Base-by-base conservation (phyloP, 2,888 invertebrate genomes). In the Synergus japonicus region DNA sequence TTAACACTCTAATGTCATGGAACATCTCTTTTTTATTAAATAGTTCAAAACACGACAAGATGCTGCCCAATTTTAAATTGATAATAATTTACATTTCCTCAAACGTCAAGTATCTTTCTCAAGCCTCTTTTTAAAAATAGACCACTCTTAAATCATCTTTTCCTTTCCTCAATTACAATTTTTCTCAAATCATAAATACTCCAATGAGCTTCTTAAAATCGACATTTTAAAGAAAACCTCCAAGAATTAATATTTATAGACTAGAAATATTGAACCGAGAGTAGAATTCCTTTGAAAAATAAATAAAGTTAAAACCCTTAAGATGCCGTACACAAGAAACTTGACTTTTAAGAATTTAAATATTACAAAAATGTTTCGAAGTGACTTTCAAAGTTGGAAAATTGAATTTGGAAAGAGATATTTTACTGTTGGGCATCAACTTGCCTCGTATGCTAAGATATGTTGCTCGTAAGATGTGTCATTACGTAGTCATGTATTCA, bases 391-490 rank as follows among this genome's bases (percentile, higher is more conserved):
- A 49, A 49, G 18, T 29, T 73, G 37, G 37, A 41, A 15, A n/a
- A 37, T 73, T 73, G 41, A 73, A 8, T 46, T 22, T 67, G 22
- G 13, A 46, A 46, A 54, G n/a, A 37, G 37, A 29, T 58, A 58
- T 58, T 58, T 58, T 15, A 78, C 15, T 64, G 82, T 83, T 81
- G 79, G 85, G 85, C 86, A 85, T 85, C 85, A 84, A 85, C 85
- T 83, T 87, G 87, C 87, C 86, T 87, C 87, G 86, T 90, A 91
- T 86, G 87, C 90, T 91, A 91, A 90, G 91, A 91, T 91, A 91
- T 91, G 91, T 91, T 91, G 89, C 86, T 91, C 89, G 87, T 89
- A 89, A 90, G 88, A 89, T 88, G 87, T 88, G 88, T 89, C 88
- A 87, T 91, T 88, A 90, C 87, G 88, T 88, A 89, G 85, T 89